Base-by-base conservation (phyloP, 1,140 invertebrate species). In the Heliconius himera region DNA sequence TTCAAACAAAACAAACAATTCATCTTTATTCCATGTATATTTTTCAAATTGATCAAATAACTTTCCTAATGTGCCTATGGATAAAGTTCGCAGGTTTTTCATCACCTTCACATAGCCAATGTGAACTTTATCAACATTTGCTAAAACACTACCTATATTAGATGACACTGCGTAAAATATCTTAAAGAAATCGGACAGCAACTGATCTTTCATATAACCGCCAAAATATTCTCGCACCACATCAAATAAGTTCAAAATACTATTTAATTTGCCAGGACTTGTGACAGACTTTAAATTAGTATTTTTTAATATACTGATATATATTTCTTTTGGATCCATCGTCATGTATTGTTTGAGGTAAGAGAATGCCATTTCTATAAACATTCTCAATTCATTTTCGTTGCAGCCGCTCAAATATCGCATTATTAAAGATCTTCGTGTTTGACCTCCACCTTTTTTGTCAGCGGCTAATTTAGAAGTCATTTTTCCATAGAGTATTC, bases 401-500 rank as follows among this genome's bases (percentile, higher is more conserved):
- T 96, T 95, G 85, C 97, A 97, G 11, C 98, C 98, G 46, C 97
- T 97, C 26, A 99, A 92, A 89, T 99, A 99, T 76, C 97, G 95
- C 73, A 99, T 95, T 20, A 99, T 96, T 70, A 98, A 95, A 72
- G 96, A 96, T 84, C 97, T 95, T 71, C 97, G 95, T 54, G 96
- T 87, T 80, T 97, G 96, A 22, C 96, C 96, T 20, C 96, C 96
- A 1, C 95, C 94, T 80, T 96, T 95, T 88, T 97, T 98, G 22
- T 98, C 97, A 0, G 96, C 96, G 1, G 96, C 97, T 60, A 96
- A 96, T 88, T 97, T 98, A 33, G 96, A 95, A 41, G 96, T 95
- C 97, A 99, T 98, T 95, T 98, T 99, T 8, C 98, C 97, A 90
- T 98, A 99, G 2, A 99, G 94, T 78, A 99, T 97, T 88, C 98